Base-by-base conservation (phyloP, 2,888 invertebrate genomes). In the Thysanoteuthis rhombus region DNA sequence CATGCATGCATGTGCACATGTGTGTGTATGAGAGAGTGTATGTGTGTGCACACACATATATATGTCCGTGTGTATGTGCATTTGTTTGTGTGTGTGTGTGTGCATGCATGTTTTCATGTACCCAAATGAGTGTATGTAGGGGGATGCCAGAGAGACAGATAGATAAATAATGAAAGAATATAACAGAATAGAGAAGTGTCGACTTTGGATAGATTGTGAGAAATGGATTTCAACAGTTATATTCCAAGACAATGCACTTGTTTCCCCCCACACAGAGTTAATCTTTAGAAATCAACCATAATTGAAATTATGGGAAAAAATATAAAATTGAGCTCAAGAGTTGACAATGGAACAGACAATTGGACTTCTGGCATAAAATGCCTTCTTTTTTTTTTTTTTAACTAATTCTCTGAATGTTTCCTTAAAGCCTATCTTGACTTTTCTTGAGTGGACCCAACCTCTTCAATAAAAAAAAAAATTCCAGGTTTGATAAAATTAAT, bases 201-300 rank as follows among this genome's bases (percentile, higher is more conserved):
- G 10, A 75, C 36, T 75, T 75, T n/a, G 1, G n/a, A 75, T 12
- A 12, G 16, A 75, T 75, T n/a, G 75, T 75, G 12, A 75, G n/a
- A 75, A n/a, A 75, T 75, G n/a, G 75, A 75, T 75, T 75, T 75
- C 75, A 75, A 75, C n/a, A n/a, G n/a, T 75, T 75, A n/a, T 75
- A 75, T 75, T 75, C 19, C 8, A n/a, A 75, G 19, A 75, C n/a
- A 36, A 75, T 75, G 2, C 5, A 75, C n/a, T 75, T 75, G 16
- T n/a, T 16, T n/a, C 0, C 10, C n/a, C n/a, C n/a, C 75, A 75
- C n/a, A n/a, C 10, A n/a, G 12, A 75, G 12, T 75, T 75, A 75
- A 75, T 75, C 75, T n/a, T 1, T 75, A n/a, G 75, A 75, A 75
- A 75, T 75, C 75, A n/a, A 16, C 75, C n/a, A 75, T 36, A 75